A percentile compares a stretch with the other conserved stretches of the same genome.
Evolutionary conservation across 2,888 invertebrate genomes (phyloP).

Genomic region (Pachymerium ferrugineum): DNA sequence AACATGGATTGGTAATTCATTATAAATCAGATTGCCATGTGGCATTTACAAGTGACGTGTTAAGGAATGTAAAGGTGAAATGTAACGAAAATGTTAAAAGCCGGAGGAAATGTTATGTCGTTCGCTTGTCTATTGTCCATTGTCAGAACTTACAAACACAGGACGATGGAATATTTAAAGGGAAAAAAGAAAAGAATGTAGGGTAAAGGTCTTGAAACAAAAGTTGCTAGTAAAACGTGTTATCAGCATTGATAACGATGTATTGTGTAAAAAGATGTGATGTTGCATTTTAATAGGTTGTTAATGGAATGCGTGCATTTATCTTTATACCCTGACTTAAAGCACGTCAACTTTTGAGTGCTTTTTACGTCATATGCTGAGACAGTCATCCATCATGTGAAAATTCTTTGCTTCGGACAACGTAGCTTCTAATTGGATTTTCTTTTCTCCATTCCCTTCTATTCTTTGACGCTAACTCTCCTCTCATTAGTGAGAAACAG

Average conservation of each 20-base stretch:
- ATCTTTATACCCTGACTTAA: not conserved
- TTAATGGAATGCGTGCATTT: not conserved
- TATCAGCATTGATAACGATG: slow-evolving; percentile 27
- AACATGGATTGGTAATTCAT: not conserved
- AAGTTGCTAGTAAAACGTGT: slow-evolving; percentile 17
- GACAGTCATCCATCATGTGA: slow-evolving; percentile 22
- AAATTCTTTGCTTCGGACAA: slow-evolving; percentile 3
- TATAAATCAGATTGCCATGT: not conserved
- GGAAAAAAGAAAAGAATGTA: not conserved
- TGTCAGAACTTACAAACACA: not conserved
- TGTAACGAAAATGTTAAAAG: not conserved
- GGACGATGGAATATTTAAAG: not conserved
- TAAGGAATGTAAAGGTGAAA: not conserved
- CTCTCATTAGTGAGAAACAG: not conserved
- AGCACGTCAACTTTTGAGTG: slow-evolving; percentile 4
- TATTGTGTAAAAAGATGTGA: slow-evolving; percentile 22
- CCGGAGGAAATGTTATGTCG: slow-evolving; percentile 20
- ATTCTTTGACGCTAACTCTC: slow-evolving; percentile 40
- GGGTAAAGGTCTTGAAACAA: slow-evolving; percentile 21
- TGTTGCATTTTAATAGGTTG: slow-evolving; percentile 25
- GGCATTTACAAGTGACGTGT: not conserved
- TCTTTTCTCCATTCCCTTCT: slow-evolving; percentile 19
- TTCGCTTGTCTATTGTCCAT: not conserved
- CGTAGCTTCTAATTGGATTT: slow-evolving; percentile 27
- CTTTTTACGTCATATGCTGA: slow-evolving; percentile 5